A percentile compares a stretch with the other conserved stretches of the same genome.
These are phyloP conservation scores for Cordilura impudica DNA, from an alignment of 2,888 invertebrate species.

Conservation along the genomic window DNA sequence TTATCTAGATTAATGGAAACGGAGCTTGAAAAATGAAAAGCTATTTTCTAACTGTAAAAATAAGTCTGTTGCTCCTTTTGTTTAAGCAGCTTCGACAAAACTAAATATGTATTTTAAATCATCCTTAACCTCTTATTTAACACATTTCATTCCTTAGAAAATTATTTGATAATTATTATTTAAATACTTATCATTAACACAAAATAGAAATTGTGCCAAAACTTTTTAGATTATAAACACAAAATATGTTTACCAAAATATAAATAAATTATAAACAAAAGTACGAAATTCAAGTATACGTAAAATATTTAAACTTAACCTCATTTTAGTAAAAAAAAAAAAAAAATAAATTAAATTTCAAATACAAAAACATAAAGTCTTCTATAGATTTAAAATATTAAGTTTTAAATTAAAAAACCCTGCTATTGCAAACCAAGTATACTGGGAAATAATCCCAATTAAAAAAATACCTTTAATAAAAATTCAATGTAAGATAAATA, in stretches of 20 bases:
- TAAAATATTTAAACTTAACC: slow-evolving; percentile 48
- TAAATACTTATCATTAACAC: slow-evolving; percentile 5
- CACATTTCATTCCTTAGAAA: slow-evolving; percentile 2
- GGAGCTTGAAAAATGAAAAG: too few species aligned
- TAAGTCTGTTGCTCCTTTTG: too few species aligned
- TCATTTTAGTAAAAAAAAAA: slow-evolving; percentile 46
- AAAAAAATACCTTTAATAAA: slow-evolving; percentile 47
- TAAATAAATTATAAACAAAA: slow-evolving; percentile 38
- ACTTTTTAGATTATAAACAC: slow-evolving; percentile 14
- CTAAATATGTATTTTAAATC: too few species aligned
- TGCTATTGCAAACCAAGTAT: slow-evolving; percentile 2
- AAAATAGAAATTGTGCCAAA: slow-evolving; percentile 55
- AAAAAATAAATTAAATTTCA: slow-evolving; percentile 20
- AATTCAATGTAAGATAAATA: slow-evolving; percentile 3
- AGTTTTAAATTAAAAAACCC: background rate
- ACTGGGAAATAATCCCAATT: background rate
- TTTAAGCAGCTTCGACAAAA: background rate
- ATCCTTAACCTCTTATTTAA: background rate
- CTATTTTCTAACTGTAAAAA: too few species aligned
- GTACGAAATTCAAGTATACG: slow-evolving; percentile 60
- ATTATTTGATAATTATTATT: background rate
- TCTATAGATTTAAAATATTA: slow-evolving; percentile 26
- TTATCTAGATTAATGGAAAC: too few species aligned
- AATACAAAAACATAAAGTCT: slow-evolving; percentile 37
- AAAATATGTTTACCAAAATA: slow-evolving; percentile 54